phyloP scores from a whole-genome alignment of 2,113 vertebrate genomes.

The Castor canadensis region DNA sequence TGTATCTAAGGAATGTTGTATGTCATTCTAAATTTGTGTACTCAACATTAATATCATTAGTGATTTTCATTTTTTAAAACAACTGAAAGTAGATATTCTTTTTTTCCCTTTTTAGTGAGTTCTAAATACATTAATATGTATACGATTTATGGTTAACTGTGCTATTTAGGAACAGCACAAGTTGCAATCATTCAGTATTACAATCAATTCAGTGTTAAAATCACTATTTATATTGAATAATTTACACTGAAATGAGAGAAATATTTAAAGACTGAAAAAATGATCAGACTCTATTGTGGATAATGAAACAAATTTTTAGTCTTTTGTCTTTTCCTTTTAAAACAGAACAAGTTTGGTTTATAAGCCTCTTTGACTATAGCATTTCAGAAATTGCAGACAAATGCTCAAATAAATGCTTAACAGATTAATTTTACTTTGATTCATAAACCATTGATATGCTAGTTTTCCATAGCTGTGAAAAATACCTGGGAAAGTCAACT shows the following conservation, averaged over 20 bases:
- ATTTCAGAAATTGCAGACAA: not conserved
- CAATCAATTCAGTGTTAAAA: too few relatives aligned
- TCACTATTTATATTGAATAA: not conserved
- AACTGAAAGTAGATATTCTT: not conserved
- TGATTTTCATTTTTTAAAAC: not conserved
- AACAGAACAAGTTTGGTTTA: not conserved
- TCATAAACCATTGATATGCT: not conserved
- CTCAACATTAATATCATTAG: not conserved
- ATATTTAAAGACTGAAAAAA: not conserved
- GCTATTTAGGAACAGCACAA: not conserved
- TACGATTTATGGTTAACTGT: not conserved
- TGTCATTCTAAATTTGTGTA: not conserved
- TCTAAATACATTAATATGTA: not conserved
- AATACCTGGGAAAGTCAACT: too few relatives aligned
- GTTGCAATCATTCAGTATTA: not conserved
- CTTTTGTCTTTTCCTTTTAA: not conserved
- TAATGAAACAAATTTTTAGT: not conserved
- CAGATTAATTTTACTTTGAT: not conserved
- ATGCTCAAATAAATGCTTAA: not conserved
- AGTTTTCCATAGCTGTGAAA: not conserved
- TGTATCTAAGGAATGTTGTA: not conserved
- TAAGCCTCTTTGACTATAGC: not conserved
- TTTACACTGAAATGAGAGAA: not conserved
- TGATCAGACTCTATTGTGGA: not conserved
- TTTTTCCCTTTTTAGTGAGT: not conserved